phyloP scores from a whole-genome alignment of 1,140 invertebrate species.

The Aphelenchoides besseyi region DNA sequence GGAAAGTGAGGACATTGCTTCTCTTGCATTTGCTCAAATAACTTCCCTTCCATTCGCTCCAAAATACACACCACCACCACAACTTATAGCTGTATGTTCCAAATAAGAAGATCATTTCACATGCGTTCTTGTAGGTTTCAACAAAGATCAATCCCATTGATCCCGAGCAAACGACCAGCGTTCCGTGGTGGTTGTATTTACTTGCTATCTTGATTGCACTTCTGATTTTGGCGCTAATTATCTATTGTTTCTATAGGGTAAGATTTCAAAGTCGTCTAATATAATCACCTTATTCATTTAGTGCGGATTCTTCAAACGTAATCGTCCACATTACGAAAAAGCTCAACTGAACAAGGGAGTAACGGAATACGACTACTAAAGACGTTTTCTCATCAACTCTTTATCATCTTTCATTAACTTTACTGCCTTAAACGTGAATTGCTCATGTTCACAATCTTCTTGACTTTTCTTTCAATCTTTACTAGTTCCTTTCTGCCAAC shows the following conservation, averaged over 20 bases:
- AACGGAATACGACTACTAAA: conserved; percentile 25
- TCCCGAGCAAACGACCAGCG: conserved; percentile 31
- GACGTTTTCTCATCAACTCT: neutral
- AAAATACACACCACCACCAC: conserved; percentile 53
- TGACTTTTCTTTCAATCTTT: neutral
- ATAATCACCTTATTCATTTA: conserved; percentile 35
- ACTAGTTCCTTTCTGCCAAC: neutral
- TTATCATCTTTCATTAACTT: neutral
- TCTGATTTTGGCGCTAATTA: conserved; percentile 44
- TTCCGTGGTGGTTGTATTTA: conserved; percentile 52
- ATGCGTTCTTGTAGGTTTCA: conserved; percentile 32
- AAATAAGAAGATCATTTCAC: neutral
- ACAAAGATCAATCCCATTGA: conserved; percentile 55
- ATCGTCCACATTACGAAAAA: conserved; percentile 50
- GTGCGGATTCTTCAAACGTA: conserved; percentile 59
- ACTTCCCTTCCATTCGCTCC: conserved; percentile 46
- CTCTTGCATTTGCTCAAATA: conserved; percentile 56
- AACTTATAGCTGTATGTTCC: conserved; percentile 45
- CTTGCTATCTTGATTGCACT: conserved; percentile 50
- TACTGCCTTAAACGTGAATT: neutral
- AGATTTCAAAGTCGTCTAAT: conserved; percentile 27
- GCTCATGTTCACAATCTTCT: too few relatives aligned
- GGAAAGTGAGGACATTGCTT: conserved; percentile 55
- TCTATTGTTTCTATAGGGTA: conserved; percentile 48
- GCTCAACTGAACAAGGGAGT: conserved; percentile 31